phyloP scores from a whole-genome alignment of 1,140 invertebrate genomes.

The Episyrphus balteatus region DNA sequence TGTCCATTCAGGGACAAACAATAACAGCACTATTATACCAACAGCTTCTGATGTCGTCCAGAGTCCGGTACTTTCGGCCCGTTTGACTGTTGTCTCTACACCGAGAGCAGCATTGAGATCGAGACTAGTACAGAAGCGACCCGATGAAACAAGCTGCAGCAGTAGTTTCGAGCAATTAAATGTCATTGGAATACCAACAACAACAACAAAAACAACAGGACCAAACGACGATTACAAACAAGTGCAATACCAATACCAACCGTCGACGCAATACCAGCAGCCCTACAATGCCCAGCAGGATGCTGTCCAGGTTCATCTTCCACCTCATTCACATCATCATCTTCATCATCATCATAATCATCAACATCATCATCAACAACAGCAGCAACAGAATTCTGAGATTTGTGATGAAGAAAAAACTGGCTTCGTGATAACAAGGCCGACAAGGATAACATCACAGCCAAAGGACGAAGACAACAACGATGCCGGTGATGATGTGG shows the following conservation, averaged over 20 bases:
- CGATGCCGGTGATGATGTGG: too few relatives aligned
- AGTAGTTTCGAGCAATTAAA: conserved; percentile 4
- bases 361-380: neutral
- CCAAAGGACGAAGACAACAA: too few relatives aligned
- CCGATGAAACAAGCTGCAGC: conserved; percentile 2
- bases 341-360: neutral
- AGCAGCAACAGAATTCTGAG: conserved; percentile 1
- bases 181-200: neutral
- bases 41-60: neutral
- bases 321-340: neutral
- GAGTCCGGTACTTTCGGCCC: neutral
- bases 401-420: neutral
- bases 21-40: neutral
- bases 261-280: too few relatives aligned
- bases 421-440: too few relatives aligned
- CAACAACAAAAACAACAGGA: neutral
- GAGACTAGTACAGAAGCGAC: neutral
- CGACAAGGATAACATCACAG: too few relatives aligned
- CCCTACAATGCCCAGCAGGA: too few relatives aligned
- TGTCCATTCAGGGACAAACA: neutral
- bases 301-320: too few relatives aligned
- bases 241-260: too few relatives aligned
- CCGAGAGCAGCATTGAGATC: neutral
- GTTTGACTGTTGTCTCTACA: neutral
- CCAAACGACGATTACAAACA: neutral